Evolutionary conservation across 2,888 invertebrate species (phyloP), one percentile per base, ranked within the genome.

Genomic region (Polydrusus tereticollis): DNA sequence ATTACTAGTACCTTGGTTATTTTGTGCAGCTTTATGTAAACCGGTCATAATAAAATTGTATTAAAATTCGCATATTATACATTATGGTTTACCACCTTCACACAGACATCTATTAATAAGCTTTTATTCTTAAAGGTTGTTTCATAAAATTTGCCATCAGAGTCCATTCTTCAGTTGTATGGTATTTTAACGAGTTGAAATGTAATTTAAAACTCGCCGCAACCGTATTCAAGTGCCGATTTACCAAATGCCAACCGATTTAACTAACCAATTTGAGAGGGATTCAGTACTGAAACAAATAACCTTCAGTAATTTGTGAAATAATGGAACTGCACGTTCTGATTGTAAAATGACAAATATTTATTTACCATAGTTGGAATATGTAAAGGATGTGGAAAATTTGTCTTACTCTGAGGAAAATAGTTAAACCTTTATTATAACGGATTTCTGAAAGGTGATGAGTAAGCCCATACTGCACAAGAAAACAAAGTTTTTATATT

Each of bases 151-250:
- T 69, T 63, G 69, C 69, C 69, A 63, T 63, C 63, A 58, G 45
- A 63, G 64, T 63, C 58, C 64, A 64, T 70, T 64, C 70, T 65
- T 64, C 18, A 70, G 59, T 55, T 7, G 62, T 45, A 47, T 62
- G 70, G 70, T 70, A 70, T 70, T 70, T 70, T 70, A 70, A 70
- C 70, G 70, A 70, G 70, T 50, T 50, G 64, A 64, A 64, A 29
- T 41, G 64, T 58, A 70, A 70, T 70, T 70, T 65, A 64, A 70
- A 64, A 45, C 62, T 41, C 14, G 52, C 66, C 36, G 29, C 55
- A 23, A 33, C 52, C 29, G 38, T 64, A 41, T 29, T 43, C 55
- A 43, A 71, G 60, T 55, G 58, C 72, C 71, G 65, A 71, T 71
- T 67, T 71, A 71, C 66, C 60, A 71, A 72, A 72, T 72, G 63